These are phyloP conservation scores for Ageneiosus marmoratus DNA, from an alignment of 2,113 vertebrate species.

Conservation along the genomic window DNA sequence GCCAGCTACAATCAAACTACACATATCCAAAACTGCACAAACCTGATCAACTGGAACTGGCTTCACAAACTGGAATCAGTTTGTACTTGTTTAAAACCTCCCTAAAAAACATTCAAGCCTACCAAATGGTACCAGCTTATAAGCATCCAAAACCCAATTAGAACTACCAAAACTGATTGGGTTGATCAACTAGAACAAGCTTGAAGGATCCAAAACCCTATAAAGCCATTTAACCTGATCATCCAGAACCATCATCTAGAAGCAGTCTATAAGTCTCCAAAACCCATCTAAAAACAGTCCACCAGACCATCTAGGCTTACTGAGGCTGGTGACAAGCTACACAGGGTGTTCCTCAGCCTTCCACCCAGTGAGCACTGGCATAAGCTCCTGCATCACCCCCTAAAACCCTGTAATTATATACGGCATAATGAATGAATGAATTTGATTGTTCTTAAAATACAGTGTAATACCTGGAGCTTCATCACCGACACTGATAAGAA, in stretches of 20 bases:
- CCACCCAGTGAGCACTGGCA: too few species aligned
- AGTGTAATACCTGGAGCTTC: background rate
- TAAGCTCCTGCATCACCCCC: too few species aligned
- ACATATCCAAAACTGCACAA: background rate
- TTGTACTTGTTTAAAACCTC: background rate
- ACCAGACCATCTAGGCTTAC: background rate
- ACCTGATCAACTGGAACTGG: background rate
- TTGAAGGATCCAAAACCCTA: background rate
- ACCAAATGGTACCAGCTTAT: background rate
- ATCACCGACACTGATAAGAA: constrained; percentile 55
- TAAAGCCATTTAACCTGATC: background rate
- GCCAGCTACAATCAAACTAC: background rate
- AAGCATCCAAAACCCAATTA: background rate
- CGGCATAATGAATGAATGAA: too few species aligned
- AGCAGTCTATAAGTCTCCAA: background rate
- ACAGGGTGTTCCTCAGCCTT: background rate
- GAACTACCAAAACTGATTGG: background rate
- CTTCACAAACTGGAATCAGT: background rate
- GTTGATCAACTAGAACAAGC: background rate
- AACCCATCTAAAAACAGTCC: background rate
- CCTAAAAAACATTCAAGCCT: background rate
- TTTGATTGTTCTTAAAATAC: too few species aligned
- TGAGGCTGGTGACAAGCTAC: background rate
- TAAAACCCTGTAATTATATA: too few species aligned
- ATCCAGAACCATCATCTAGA: background rate